Evolutionary conservation across 2,113 vertebrate species (phyloP).

Genomic region (Tachuris rubrigastra): DNA sequence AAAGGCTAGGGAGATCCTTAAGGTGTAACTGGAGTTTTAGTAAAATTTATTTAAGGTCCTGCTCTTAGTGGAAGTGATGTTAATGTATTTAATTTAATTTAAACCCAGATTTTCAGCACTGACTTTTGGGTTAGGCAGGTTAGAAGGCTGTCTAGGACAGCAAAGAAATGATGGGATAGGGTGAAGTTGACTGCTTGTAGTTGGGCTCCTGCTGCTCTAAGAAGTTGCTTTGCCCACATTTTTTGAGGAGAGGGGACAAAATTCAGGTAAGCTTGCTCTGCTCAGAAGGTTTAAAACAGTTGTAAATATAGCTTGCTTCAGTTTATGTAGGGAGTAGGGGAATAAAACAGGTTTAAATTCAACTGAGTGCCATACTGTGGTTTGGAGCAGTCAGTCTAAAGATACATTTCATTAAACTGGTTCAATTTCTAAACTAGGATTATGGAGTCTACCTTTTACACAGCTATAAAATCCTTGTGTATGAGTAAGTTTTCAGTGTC

Average conservation of each 20-base stretch:
- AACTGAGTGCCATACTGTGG: background rate
- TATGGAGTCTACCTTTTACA: background rate
- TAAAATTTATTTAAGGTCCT: background rate
- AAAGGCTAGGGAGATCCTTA: background rate
- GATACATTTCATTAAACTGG: slow-evolving; percentile 6
- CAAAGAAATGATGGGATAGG: background rate
- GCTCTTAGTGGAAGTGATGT: background rate
- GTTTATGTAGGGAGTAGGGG: background rate
- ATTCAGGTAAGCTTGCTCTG: background rate
- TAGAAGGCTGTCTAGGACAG: background rate
- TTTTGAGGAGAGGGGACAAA: background rate
- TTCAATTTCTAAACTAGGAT: background rate
- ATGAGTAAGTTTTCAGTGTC: background rate
- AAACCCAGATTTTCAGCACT: background rate
- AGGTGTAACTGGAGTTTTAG: background rate
- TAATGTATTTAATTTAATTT: background rate
- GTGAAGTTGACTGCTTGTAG: background rate
- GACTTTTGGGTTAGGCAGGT: background rate
- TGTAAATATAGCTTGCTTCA: background rate
- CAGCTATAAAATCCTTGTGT: background rate
- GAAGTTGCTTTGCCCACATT: background rate
- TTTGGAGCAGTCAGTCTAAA: background rate
- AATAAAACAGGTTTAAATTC: background rate
- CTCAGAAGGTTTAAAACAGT: background rate
- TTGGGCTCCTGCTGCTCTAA: background rate